phyloP scores from a whole-genome alignment of 2,888 invertebrate genomes.

The Orchesella flavescens region DNA sequence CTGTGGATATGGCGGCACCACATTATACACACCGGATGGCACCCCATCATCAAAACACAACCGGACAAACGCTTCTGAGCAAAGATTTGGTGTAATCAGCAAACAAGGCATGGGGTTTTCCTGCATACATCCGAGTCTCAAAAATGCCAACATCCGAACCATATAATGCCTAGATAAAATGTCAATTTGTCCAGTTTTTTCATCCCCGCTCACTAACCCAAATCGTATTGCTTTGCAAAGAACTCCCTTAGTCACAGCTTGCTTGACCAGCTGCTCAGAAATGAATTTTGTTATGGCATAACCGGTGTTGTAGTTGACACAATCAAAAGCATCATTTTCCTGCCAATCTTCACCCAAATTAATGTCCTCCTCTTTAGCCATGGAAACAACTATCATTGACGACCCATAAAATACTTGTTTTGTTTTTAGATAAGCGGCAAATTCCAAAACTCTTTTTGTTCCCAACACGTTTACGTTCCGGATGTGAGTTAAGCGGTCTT shows the following conservation, averaged over 20 bases:
- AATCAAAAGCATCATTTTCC: constrained; percentile 7
- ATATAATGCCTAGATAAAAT: background rate
- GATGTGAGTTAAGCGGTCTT: background rate
- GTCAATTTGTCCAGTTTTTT: constrained; percentile 4
- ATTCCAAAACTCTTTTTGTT: constrained; percentile 23
- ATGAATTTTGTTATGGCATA: constrained; percentile 43
- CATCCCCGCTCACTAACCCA: constrained; percentile 1
- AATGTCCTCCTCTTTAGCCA: background rate
- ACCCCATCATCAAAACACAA: constrained; percentile 15
- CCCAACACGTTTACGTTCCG: constrained; percentile 16
- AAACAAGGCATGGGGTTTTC: background rate
- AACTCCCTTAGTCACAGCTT: constrained; percentile 30
- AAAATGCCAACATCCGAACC: background rate
- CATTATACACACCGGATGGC: constrained; percentile 29
- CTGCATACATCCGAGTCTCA: constrained; percentile 20
- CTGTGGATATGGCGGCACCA: background rate
- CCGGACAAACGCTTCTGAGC: background rate
- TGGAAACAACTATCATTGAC: background rate
- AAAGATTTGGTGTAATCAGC: constrained; percentile 4
- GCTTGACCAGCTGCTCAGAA: constrained; percentile 25
- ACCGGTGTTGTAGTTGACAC: background rate
- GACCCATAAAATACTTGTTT: constrained; percentile 45
- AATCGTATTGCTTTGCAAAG: constrained; percentile 41
- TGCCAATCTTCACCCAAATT: constrained; percentile 35
- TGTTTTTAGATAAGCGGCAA: constrained; percentile 3